Percentiles rank a stretch among this genome's conserved stretches.
Evolutionary conservation across 2,888 invertebrate genomes (phyloP).

Genomic region (Eupeodes luniger): DNA sequence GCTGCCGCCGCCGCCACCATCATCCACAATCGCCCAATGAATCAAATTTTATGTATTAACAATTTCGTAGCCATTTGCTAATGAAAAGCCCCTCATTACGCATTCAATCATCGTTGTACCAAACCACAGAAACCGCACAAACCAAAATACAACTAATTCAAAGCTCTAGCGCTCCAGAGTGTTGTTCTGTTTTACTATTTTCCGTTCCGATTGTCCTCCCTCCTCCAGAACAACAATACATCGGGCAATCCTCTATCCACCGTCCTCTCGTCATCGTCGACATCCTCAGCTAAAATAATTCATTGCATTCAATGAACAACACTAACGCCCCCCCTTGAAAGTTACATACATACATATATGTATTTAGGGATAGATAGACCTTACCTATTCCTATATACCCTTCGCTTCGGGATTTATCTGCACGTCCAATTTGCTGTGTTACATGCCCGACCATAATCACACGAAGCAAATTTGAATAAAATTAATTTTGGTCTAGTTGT

Average conservation of each 20-base stretch:
- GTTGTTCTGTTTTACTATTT: slow-evolving; percentile 7
- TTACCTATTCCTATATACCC: background rate
- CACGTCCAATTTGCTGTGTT: slow-evolving; percentile 66
- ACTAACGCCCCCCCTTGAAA: slow-evolving; percentile 31
- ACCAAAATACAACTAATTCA: slow-evolving; percentile 74
- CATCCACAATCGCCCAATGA: slow-evolving; percentile 31
- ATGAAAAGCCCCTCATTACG: slow-evolving; percentile 72
- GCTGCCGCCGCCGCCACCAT: background rate
- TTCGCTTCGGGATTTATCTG: slow-evolving; percentile 52
- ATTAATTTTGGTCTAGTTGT: slow-evolving; percentile 77
- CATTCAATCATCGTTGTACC: slow-evolving; percentile 71
- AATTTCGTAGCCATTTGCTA: slow-evolving; percentile 71
- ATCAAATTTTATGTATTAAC: slow-evolving; percentile 38
- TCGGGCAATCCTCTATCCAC: background rate
- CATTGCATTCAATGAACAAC: slow-evolving; percentile 55
- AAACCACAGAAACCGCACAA: slow-evolving; percentile 59
- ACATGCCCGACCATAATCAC: slow-evolving; percentile 71
- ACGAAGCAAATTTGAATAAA: slow-evolving; percentile 75
- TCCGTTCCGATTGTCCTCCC: slow-evolving; percentile 5
- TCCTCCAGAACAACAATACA: background rate
- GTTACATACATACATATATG: background rate
- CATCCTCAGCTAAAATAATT: slow-evolving; percentile 47
- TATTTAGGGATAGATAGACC: background rate
- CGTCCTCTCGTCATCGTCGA: background rate
- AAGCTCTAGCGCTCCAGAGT: slow-evolving; percentile 26